These are phyloP conservation scores for Etheostoma spectabile DNA, from an alignment of 2,113 vertebrate genomes.

Conservation along the genomic window DNA sequence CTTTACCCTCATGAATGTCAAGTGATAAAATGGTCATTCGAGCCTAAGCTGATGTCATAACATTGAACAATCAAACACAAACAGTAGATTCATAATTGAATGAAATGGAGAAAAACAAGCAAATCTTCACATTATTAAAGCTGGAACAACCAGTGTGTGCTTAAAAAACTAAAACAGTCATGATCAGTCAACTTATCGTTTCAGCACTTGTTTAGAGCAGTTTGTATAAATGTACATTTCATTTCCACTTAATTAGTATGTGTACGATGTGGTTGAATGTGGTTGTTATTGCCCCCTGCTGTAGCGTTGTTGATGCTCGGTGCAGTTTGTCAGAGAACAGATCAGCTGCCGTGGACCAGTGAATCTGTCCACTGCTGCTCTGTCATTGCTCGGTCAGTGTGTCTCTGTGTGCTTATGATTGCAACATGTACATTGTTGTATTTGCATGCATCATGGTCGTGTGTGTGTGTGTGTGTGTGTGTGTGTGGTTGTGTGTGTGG, in stretches of 20 bases:
- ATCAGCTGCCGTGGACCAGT: conserved; percentile 40
- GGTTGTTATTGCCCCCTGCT: conserved; percentile 37
- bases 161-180: not conserved
- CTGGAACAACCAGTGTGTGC: not conserved
- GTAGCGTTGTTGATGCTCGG: conserved; percentile 13
- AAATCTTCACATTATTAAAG: not conserved
- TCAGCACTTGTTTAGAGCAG: not conserved
- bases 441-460: conserved; percentile 50
- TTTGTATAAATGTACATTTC: not conserved
- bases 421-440: conserved; percentile 32
- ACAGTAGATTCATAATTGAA: not conserved
- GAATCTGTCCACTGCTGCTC: conserved; percentile 32
- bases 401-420: conserved; percentile 4
- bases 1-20: not conserved
- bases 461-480: conserved; percentile 11
- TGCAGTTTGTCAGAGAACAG: conserved; percentile 42
- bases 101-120: not conserved
- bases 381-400: conserved; percentile 4
- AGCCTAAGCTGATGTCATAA: not conserved
- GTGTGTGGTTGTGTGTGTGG: conserved; percentile 32
- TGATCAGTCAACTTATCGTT: not conserved
- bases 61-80: not conserved
- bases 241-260: conserved; percentile 10
- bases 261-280: not conserved
- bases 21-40: not conserved